Evolutionary conservation across 1,140 invertebrate genomes (phyloP), one percentile per base, ranked within the genome.

Genomic region (Geopemphigus sp.): DNA sequence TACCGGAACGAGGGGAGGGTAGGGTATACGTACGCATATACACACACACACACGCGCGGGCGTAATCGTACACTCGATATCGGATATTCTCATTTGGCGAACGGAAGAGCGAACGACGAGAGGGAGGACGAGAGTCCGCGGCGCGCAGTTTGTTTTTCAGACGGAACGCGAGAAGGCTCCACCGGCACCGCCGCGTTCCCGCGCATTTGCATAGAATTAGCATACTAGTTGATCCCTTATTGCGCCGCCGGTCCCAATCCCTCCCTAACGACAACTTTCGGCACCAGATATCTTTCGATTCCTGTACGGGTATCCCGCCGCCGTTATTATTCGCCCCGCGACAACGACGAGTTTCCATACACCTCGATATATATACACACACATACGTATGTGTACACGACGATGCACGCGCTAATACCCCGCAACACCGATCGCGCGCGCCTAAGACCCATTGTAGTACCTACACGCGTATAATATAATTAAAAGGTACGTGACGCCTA

Each of bases 151-250:
- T 76, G 73, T 76, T 76, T 76, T 76, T 76, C 73, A 76, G 29
- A 22, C 10, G 29, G 8, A 39, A 39, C 32, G 32, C 32, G 32
- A 39, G 24, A 74, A n/a, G n/a, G n/a, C n/a, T 74, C 54, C 53
- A 11, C 15, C 29, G 26, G 73, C 73, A 61, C 56, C 32, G 73
- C 56, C 32, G 73, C 45, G 47, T 76, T 61, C 47, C 56, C 26
- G 45, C 73, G 57, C 73, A 76, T 76, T 76, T 76, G 56, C 73
- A 76, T 76, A 76, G 54, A 76, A 76, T 76, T 76, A 76, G 56
- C 73, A 76, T 76, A 76, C 73, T 76, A 76, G 73, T 76, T 76
- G 73, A 76, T 76, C 73, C 73, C 73, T 76, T 61, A 61, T 76
- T 61, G 73, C 73, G 61, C 29, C 4, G 15, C 57, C 32, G 17